These are phyloP conservation scores for Machimus atricapillus DNA, from an alignment of 2,888 invertebrate species.

Conservation along the genomic window DNA sequence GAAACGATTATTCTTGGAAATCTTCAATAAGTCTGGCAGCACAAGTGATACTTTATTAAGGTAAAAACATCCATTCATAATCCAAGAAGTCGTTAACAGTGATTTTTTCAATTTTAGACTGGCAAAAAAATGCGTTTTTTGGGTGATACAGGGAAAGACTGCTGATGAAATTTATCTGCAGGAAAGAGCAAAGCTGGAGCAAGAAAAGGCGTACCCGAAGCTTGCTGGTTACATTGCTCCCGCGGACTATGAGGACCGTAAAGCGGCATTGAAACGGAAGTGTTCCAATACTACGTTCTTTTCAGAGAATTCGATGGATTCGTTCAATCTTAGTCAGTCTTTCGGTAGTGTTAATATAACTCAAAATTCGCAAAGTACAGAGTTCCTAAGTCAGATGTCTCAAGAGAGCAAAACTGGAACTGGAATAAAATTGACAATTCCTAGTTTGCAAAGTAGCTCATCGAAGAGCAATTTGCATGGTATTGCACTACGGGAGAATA, in stretches of 20 bases:
- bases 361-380: slow-evolving; percentile 19
- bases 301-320: slow-evolving; percentile 56
- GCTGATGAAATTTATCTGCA: slow-evolving; percentile 68
- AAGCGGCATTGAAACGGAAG: slow-evolving; percentile 47
- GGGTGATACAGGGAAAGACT: slow-evolving; percentile 70
- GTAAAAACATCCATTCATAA: slow-evolving; percentile 53
- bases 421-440: slow-evolving; percentile 48
- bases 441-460: slow-evolving; percentile 56
- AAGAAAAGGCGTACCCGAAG: slow-evolving; percentile 53
- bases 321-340: slow-evolving; percentile 52
- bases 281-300: slow-evolving; percentile 47
- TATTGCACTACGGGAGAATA: slow-evolving; percentile 58
- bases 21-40: slow-evolving; percentile 66
- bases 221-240: slow-evolving; percentile 57
- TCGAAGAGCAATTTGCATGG: slow-evolving; percentile 59
- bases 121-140: slow-evolving; percentile 70
- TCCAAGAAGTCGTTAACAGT: background rate
- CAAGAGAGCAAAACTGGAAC: background rate
- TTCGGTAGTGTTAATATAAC: slow-evolving; percentile 40
- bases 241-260: slow-evolving; percentile 58
- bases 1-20: slow-evolving; percentile 69
- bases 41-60: slow-evolving; percentile 79
- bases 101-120: slow-evolving; percentile 61
- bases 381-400: slow-evolving; percentile 15
- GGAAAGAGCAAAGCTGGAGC: slow-evolving; percentile 54